Evolutionary conservation across 2,113 vertebrate species (phyloP).

Genomic region (Sapajus apella): DNA sequence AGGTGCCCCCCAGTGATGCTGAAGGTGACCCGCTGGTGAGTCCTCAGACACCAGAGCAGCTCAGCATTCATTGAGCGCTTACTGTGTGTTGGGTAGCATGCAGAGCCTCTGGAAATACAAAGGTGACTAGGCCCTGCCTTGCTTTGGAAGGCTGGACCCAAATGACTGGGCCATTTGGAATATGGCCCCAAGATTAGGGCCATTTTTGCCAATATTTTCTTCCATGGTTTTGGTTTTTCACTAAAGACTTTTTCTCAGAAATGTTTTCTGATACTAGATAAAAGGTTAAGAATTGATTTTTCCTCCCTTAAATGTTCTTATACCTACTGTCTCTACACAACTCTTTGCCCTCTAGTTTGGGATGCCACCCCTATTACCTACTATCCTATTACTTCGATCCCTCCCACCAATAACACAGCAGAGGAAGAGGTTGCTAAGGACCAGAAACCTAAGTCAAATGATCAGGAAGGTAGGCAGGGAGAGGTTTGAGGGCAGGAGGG

Average conservation of each 20-base stretch:
- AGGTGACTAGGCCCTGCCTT: neutral
- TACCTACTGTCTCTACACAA: neutral
- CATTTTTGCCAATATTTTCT: neutral
- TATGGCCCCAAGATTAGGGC: neutral
- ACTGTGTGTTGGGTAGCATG: fast-evolving
- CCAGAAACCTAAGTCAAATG: neutral
- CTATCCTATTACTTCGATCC: neutral
- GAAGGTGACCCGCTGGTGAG: conserved; percentile 98
- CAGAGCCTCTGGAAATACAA: neutral
- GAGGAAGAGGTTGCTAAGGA: neutral
- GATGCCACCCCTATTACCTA: neutral
- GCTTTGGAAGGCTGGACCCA: neutral
- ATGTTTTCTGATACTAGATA: neutral
- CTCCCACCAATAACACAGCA: neutral
- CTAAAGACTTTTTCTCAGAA: neutral
- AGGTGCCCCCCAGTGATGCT: conserved; percentile 89
- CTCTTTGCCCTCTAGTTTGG: neutral
- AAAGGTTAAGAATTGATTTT: neutral
- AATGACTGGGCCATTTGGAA: no score
- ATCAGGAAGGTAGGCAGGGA: neutral
- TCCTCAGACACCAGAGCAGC: neutral
- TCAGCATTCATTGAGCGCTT: neutral
- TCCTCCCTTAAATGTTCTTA: no score
- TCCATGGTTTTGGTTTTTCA: neutral
- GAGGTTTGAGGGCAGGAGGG: neutral